Percentiles rank a stretch among this genome's conserved stretches.
phyloP scores from a whole-genome alignment of 2,113 vertebrate species.

The Platanista minor region DNA sequence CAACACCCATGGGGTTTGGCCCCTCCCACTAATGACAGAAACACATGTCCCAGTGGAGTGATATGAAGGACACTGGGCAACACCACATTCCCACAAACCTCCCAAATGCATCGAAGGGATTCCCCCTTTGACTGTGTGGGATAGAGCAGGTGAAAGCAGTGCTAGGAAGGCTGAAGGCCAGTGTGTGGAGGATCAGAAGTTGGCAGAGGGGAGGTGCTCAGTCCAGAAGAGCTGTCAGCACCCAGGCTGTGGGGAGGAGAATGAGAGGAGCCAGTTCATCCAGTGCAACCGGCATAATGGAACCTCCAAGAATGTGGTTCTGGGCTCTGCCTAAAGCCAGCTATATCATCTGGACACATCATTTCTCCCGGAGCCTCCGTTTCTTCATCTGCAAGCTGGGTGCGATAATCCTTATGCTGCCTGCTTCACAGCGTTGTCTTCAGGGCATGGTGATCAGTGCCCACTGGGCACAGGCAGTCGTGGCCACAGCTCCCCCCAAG shows the following conservation, averaged over 20 bases:
- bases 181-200: neutral
- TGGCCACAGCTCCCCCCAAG: rapidly evolving
- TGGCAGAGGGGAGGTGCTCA: neutral
- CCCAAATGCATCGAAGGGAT: neutral
- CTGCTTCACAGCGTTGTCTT: neutral
- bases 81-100: rapidly evolving
- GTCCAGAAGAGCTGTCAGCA: neutral
- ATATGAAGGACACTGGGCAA: neutral
- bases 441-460: rapidly evolving
- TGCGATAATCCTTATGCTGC: rapidly evolving
- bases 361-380: neutral
- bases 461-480: neutral
- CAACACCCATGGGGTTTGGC: neutral
- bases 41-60: too few relatives aligned
- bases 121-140: neutral
- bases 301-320: neutral
- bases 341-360: neutral
- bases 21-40: neutral
- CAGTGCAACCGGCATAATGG: neutral
- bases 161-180: neutral
- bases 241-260: neutral
- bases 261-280: neutral
- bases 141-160: neutral
- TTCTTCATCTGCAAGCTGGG: neutral
- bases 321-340: neutral